These are phyloP conservation scores for Drosophila athabasca DNA, from an alignment of 1,140 invertebrate species.

Conservation along the genomic window DNA sequence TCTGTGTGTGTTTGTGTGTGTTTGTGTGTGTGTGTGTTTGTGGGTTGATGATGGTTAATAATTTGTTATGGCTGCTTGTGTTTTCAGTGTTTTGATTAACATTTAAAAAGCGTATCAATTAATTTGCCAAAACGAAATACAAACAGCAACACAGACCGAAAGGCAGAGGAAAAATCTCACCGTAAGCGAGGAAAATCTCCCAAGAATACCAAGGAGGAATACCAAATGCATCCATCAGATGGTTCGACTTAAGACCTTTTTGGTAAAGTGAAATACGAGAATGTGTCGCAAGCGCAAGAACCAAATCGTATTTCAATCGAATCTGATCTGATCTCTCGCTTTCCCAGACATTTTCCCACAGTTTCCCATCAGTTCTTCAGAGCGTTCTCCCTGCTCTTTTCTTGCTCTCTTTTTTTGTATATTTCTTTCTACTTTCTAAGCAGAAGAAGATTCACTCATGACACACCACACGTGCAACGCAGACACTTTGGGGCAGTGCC, in stretches of 20 bases:
- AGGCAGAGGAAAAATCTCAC: neutral
- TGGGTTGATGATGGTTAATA: constrained; percentile 26
- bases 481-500: constrained; percentile 11
- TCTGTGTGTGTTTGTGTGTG: no score
- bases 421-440: constrained; percentile 52
- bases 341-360: no score
- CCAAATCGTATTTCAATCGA: no score
- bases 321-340: no score
- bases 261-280: no score
- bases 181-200: no score
- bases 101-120: constrained; percentile 79
- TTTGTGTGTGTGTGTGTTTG: neutral
- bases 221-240: neutral
- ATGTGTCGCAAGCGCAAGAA: no score
- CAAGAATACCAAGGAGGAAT: no score
- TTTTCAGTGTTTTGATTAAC: constrained; percentile 70
- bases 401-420: neutral
- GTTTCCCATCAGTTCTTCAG: neutral
- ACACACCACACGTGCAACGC: neutral
- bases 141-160: constrained; percentile 23
- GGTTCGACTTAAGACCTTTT: no score
- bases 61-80: constrained; percentile 36
- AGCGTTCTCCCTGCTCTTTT: neutral
- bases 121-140: constrained; percentile 60
- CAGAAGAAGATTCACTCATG: constrained; percentile 44